Conservation (phyloP, 2,113 vertebrate genomes). For the Macheiramphus alcinus region DNA sequence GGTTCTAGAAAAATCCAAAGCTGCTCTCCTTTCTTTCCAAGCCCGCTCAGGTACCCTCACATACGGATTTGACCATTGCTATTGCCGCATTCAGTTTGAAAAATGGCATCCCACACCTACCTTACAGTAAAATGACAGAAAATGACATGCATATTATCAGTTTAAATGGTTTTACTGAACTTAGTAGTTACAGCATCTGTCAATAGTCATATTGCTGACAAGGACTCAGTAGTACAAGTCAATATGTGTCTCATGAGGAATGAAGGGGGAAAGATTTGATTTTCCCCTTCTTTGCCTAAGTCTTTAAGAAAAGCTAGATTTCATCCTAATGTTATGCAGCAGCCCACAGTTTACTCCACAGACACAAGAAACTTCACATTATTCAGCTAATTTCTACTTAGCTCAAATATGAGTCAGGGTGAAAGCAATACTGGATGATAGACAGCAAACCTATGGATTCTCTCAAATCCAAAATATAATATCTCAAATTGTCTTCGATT, state of each 20-base stretch:
- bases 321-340: neutral
- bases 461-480: neutral
- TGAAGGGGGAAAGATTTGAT: neutral
- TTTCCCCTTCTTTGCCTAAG: neutral
- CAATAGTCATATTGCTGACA: neutral
- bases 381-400: neutral
- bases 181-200: neutral
- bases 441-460: neutral
- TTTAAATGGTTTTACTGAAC: neutral
- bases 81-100: neutral
- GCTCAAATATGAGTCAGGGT: neutral
- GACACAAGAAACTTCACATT: neutral
- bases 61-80: neutral
- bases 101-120: neutral
- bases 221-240: neutral
- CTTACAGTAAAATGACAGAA: neutral
- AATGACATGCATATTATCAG: neutral
- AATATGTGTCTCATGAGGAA: neutral
- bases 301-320: neutral
- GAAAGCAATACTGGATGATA: neutral
- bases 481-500: neutral
- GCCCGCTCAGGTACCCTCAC: neutral
- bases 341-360: neutral
- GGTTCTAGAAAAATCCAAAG: neutral
- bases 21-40: neutral